Evolutionary conservation across 1,140 invertebrate species (phyloP), one percentile per base, ranked within the genome.

Genomic region (Leptinotarsa lineolata): DNA sequence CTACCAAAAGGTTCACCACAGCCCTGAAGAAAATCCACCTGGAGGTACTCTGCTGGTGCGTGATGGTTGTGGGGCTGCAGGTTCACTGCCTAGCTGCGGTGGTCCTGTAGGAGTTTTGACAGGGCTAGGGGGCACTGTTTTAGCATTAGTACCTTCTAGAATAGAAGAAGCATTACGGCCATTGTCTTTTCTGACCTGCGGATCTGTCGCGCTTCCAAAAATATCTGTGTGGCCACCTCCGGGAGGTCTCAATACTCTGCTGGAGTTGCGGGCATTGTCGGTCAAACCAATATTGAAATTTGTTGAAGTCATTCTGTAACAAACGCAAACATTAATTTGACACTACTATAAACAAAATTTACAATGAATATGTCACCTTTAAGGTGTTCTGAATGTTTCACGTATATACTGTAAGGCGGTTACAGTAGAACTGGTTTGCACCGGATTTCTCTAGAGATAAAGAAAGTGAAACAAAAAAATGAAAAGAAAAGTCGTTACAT

Each of bases 201-300:
- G 67, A 12, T 76, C 74, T 30, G 70, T 48, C 15, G 70, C 75
- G 18, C 44, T 6, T 15, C 81, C 83, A 71, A 84, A 82, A 67
- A 84, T 80, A 70, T 84, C 79, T 16, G 80, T 81, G 72, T 84
- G 81, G 1, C 81, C 81, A 67, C 83, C 83, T 68, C 83, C 83
- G 68, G 83, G 83, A 12, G 83, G 83, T 76, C 78, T 82, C 58
- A 84, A 64, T 16, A 84, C 81, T 46, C 81, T 78, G 74, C 82
- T 84, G 1, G 83, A 84, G 59, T 76, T 83, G 44, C 80, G 79
- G n/a, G 67, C 63, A 24, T 73, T 77, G 3, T 78, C 77, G 18
- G 6, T 12, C 46, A 82, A 70, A 24, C 82, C 82, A 61, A 74
- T 61, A 61, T 78, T 78, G 67, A 82, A 75, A 46, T 77, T 77